A percentile compares a stretch with the other conserved stretches of the same genome.
Conservation (phyloP, 2,113 vertebrate species). For the Ondatra zibethicus region DNA sequence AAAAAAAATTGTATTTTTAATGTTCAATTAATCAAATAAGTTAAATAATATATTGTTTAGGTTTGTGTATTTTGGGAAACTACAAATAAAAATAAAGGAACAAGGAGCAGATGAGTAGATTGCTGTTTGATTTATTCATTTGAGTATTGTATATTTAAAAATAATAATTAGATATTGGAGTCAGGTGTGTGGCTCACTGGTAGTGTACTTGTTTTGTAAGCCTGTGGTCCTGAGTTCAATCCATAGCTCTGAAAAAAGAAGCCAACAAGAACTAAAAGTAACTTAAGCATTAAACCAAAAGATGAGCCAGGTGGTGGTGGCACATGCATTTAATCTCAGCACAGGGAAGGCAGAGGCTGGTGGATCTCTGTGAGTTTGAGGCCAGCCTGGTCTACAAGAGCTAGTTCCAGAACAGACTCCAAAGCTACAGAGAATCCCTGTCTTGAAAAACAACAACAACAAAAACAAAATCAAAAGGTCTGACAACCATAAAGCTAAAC, state of each 20-base stretch:
- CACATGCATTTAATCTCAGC: too few relatives aligned
- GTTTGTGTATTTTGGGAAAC: neutral
- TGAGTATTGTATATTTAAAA: neutral
- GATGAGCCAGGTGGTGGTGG: too few relatives aligned
- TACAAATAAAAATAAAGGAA: neutral
- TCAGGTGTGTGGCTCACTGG: neutral
- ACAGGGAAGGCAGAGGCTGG: too few relatives aligned
- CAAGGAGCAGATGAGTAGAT: neutral
- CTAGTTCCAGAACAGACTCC: too few relatives aligned
- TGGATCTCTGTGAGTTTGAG: too few relatives aligned
- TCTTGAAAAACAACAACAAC: too few relatives aligned
- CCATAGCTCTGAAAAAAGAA: neutral
- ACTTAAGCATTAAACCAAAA: neutral
- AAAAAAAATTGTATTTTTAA: neutral
- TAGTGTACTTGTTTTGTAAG: neutral
- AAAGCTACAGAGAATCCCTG: too few relatives aligned
- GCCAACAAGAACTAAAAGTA: neutral
- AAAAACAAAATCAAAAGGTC: neutral
- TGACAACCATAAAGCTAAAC: neutral
- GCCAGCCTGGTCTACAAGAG: too few relatives aligned
- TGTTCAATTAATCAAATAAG: neutral
- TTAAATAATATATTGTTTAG: neutral
- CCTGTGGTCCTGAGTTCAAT: neutral
- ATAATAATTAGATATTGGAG: neutral
- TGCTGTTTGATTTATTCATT: slow-evolving; percentile 1